Conservation (phyloP, 1,140 invertebrate species). For the Telenomus remus region DNA sequence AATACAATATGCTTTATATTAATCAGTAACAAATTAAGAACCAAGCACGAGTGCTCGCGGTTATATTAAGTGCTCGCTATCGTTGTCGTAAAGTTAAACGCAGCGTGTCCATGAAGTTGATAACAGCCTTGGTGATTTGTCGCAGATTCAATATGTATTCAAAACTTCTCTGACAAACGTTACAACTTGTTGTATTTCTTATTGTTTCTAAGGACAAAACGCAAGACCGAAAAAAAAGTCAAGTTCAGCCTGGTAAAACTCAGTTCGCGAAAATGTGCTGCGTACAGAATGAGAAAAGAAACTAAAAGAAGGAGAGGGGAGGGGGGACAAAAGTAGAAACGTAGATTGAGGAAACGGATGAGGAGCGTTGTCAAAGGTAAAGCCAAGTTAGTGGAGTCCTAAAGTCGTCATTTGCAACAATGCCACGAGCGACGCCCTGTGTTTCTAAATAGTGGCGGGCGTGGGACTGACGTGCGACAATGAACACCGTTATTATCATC, state of each 20-base stretch:
- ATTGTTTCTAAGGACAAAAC: too few relatives aligned
- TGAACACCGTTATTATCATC: constrained; percentile 65
- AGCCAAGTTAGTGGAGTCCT: constrained; percentile 52
- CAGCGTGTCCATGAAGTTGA: too few relatives aligned
- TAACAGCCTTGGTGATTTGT: too few relatives aligned
- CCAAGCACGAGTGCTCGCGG: too few relatives aligned
- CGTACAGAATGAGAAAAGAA: not conserved
- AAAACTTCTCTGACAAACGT: too few relatives aligned
- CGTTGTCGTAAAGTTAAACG: too few relatives aligned
- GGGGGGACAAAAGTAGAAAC: constrained; percentile 27
- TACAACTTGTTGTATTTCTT: too few relatives aligned
- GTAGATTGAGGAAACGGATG: constrained; percentile 57
- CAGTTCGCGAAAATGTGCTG: constrained; percentile 33
- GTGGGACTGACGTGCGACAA: constrained; percentile 67
- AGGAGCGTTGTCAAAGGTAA: constrained; percentile 56
- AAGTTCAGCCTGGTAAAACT: constrained; percentile 11
- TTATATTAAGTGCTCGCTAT: too few relatives aligned
- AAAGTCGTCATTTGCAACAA: constrained; percentile 62
- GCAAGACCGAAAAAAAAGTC: too few relatives aligned
- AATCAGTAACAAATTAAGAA: too few relatives aligned
- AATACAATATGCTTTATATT: too few relatives aligned
- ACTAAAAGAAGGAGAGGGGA: not conserved
- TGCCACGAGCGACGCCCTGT: constrained; percentile 57
- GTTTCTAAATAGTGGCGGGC: constrained; percentile 60
- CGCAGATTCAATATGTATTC: too few relatives aligned